These are phyloP conservation scores for Cetoscarus ocellatus DNA, from an alignment of 2,797 vertebrate genomes.

Conservation along the genomic window DNA sequence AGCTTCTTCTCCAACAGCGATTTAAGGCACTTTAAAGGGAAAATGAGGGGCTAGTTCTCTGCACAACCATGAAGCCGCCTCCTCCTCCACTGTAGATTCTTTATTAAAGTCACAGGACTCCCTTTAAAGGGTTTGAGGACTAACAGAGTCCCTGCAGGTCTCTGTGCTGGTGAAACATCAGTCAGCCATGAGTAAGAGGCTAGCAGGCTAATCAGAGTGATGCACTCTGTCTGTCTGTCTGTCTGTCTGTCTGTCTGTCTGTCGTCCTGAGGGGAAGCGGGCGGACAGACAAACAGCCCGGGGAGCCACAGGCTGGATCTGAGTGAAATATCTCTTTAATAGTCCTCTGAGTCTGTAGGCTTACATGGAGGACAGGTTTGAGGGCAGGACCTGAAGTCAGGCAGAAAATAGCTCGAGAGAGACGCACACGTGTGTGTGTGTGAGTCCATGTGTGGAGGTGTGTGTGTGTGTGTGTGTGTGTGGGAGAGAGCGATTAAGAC, in stretches of 20 bases:
- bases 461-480: constrained; percentile 24
- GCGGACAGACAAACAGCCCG: constrained; percentile 31
- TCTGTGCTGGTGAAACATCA: constrained; percentile 31
- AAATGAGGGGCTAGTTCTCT: no score
- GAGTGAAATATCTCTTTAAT: constrained; percentile 53
- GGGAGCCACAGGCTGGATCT: constrained; percentile 24
- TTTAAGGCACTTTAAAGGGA: no score
- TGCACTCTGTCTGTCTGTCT: constrained; percentile 24
- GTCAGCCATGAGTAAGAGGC: constrained; percentile 37
- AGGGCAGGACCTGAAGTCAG: constrained; percentile 53
- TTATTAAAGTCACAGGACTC: constrained; percentile 17
- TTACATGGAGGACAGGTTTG: constrained; percentile 44
- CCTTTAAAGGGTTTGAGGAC: constrained; percentile 23
- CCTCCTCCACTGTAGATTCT: neutral
- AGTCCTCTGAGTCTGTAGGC: constrained; percentile 28
- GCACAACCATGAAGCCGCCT: no score
- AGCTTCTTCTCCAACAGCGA: no score
- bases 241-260: constrained; percentile 22
- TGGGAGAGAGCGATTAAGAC: constrained; percentile 58
- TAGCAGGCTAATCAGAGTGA: constrained; percentile 40
- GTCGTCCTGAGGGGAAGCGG: neutral
- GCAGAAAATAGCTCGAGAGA: constrained; percentile 58
- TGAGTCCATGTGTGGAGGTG: constrained; percentile 1
- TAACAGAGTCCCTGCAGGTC: constrained; percentile 5
- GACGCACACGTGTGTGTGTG: neutral